Conservation (phyloP, 2,113 vertebrate genomes). For the Nothoprocta perdicaria region DNA sequence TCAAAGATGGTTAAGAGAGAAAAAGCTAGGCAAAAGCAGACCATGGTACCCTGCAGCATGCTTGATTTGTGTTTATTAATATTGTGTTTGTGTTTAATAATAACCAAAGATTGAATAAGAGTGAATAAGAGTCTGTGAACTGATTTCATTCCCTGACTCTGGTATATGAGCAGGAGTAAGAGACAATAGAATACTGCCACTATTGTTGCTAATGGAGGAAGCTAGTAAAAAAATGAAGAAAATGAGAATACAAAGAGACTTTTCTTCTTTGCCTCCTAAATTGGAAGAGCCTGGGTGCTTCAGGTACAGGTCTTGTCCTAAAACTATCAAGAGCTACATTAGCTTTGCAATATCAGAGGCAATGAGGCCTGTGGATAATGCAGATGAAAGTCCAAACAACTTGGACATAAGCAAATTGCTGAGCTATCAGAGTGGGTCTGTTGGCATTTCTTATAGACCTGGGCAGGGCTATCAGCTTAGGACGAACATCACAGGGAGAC, state of each 20-base stretch:
- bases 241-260: neutral
- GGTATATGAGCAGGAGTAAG: neutral
- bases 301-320: neutral
- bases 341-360: neutral
- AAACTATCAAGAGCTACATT: neutral
- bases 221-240: neutral
- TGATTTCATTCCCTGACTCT: no score
- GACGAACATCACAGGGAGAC: neutral
- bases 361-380: fast-evolving
- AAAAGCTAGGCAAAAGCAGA: neutral
- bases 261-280: fast-evolving
- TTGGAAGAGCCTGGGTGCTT: fast-evolving
- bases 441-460: neutral
- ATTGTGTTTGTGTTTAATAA: neutral
- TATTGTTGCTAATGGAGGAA: neutral
- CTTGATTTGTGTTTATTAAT: no score
- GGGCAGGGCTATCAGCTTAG: neutral
- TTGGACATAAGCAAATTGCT: neutral
- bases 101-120: neutral
- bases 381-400: fast-evolving
- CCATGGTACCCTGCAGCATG: neutral
- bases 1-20: neutral
- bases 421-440: fast-evolving
- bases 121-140: neutral
- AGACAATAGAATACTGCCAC: neutral